Base-by-base conservation (phyloP, 2,888 invertebrate genomes). In the Spilarctia lutea region DNA sequence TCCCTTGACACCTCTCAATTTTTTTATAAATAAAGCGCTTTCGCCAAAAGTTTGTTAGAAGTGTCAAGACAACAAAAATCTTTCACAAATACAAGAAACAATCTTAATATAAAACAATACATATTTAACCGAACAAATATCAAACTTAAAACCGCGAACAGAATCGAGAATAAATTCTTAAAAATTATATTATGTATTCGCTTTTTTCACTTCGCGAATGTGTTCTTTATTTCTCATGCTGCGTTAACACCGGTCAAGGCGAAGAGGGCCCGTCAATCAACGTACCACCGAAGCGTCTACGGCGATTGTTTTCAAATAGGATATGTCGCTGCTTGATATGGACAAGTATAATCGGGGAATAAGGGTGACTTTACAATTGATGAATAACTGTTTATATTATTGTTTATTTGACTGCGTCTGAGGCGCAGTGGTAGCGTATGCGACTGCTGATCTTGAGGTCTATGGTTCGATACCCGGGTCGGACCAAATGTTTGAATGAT, bases 291-390 rank as follows among this genome's bases (percentile, higher is more conserved):
- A 69, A 76, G 80, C 83, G 83, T 79, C 81, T 70, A 72, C 65
- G 45, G 20, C 92, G 92, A 92, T 92, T 92, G 92, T 92, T 90
- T 91, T 90, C 91, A 91, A 92, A 92, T 91, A 85, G 84, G 76
- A 78, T 76, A 77, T 84, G 81, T 80, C 80, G 76, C 82, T 75
- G 78, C 88, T 86, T 77, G 78, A 76, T 87, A 90, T 86, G 87
- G 88, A 76, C 80, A 76, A 79, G 91, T 83, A 91, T 91, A 90
- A 91, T 90, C 87, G 76, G 75, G 74, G 27, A 48, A 7, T 78
- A 76, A 87, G 70, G 87, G 75, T 52, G 65, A 56, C 66, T 73
- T 56, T 69, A 30, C 65, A 63, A 63, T 71, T 8, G 24, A 11
- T 65, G 52, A 45, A 71, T 75, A 72, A 75, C 75, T 72, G 72